Conservation (phyloP, 2,888 invertebrate species). For the Drosophila mercatorum region DNA sequence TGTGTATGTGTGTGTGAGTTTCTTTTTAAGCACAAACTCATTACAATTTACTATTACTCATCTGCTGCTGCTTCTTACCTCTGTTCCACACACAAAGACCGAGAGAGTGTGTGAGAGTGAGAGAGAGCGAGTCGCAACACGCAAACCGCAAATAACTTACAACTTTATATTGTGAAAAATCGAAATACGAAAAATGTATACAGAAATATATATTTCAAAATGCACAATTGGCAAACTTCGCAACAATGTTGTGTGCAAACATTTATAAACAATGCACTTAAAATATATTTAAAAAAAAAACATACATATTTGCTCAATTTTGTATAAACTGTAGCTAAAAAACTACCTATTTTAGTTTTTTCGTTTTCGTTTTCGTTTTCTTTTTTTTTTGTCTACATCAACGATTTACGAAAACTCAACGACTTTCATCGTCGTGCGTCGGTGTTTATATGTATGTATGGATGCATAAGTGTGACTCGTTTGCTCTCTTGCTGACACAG, state of each 20-base stretch:
- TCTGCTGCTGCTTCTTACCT: slow-evolving; percentile 42
- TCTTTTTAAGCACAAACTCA: slow-evolving; percentile 62
- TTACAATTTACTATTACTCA: slow-evolving; percentile 66
- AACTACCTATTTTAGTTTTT: slow-evolving; percentile 64
- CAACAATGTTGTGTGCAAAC: slow-evolving; percentile 28
- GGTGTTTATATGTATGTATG: slow-evolving; percentile 55
- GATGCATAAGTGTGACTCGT: slow-evolving; percentile 41
- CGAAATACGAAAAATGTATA: slow-evolving; percentile 46
- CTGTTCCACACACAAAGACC: slow-evolving; percentile 14
- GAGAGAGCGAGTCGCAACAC: slow-evolving; percentile 16
- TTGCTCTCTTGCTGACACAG: slow-evolving; percentile 38
- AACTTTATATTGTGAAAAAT: slow-evolving; percentile 45
- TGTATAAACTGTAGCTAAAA: slow-evolving; percentile 59
- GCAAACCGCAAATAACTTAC: slow-evolving; percentile 38
- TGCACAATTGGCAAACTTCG: slow-evolving; percentile 37
- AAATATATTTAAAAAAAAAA: slow-evolving; percentile 2
- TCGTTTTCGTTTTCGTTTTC: slow-evolving; percentile 12
- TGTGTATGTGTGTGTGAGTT: slow-evolving; percentile 40
- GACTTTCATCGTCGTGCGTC: slow-evolving; percentile 79
- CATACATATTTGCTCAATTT: slow-evolving; percentile 44
- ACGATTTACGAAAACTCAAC: slow-evolving; percentile 82
- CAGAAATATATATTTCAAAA: slow-evolving; percentile 42
- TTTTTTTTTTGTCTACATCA: slow-evolving; percentile 79
- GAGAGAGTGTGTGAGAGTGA: slow-evolving; percentile 5
- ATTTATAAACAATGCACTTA: slow-evolving; percentile 31